Base-by-base conservation (phyloP, 2,797 vertebrate species). In the Sciurus vulgaris region DNA sequence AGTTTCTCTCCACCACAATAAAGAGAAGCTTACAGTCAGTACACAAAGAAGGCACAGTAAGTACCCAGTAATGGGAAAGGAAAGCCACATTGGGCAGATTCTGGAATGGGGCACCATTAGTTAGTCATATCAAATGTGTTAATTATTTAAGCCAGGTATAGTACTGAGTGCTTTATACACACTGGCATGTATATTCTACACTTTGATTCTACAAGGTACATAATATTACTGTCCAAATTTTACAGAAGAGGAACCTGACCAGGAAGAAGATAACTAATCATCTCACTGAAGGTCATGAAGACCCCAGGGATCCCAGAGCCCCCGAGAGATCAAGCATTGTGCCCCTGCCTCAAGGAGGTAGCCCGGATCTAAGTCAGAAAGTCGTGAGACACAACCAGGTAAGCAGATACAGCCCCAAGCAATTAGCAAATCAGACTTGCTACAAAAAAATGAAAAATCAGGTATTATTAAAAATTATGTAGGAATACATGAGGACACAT, bases 331-430 rank as follows among this genome's bases (percentile, higher is more conserved):
- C 3, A 35, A 82, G 33, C 33, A 22, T 67, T n/a, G 20, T 5
- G 47, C 2, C 35, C 59, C 4, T 13, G n/a, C 14, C 30, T 20
- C 10, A 0, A 44, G 1, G 44, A 79, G 38, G 20, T 0, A 17
- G 28, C 47, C 30, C 63, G 63, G 24, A 56, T 56, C 54, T 20
- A 56, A 56, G 54, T 56, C 18, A 2, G 54, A 56, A 56, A 2
- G 20, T 20, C 22, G 22, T 22, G 54, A 20, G 54, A 14, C 20
- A 22, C 54, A 3, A 56, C 20, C 20, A 56, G 54, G 18, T 20
- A 56, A 26, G 59, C 24, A 61, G 59, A 26, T 10, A 26, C 54
- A 26, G 24, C 59, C 24, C 59, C 59, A 61, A 26, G 59, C 24
- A 61, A 26, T 26, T 10, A 11, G 24, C 24, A 61, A 38, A 61